Evolutionary conservation across 1,140 invertebrate genomes (phyloP).

Genomic region (Archivesica marissinica): DNA sequence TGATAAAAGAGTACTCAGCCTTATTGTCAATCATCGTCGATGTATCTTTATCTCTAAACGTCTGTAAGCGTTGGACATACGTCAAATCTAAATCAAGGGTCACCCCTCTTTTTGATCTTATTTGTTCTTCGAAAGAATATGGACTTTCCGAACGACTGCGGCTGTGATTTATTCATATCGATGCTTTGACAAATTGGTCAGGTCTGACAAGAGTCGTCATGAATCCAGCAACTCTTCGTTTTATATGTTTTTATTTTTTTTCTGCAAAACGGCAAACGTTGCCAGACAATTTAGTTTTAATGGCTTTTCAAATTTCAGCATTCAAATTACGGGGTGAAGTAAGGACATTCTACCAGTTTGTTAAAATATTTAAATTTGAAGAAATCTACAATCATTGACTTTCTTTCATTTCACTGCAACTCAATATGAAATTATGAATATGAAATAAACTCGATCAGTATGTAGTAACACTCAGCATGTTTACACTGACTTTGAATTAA

Average conservation of each 20-base stretch:
- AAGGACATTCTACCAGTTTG: conserved; percentile 13
- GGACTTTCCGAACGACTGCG: conserved; percentile 46
- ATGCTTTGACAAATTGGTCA: conserved; percentile 14
- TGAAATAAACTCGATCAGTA: not conserved
- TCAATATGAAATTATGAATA: conserved; percentile 14
- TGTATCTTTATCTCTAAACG: not conserved
- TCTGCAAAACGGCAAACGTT: not conserved
- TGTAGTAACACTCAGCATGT: conserved; percentile 3
- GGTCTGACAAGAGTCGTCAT: conserved; percentile 16
- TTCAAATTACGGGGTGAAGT: conserved; percentile 26
- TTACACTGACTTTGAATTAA: not conserved
- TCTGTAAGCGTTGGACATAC: conserved; percentile 22
- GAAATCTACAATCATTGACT: conserved; percentile 25
- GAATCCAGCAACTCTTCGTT: conserved; percentile 40
- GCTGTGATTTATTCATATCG: conserved; percentile 39
- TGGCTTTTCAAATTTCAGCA: conserved; percentile 36
- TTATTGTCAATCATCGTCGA: conserved; percentile 47
- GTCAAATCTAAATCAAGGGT: conserved; percentile 9
- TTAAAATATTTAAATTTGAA: conserved; percentile 36
- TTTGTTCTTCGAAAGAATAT: conserved; percentile 55
- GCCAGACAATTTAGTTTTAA: conserved; percentile 37
- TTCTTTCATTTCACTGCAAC: conserved; percentile 8
- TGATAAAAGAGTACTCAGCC: conserved; percentile 29
- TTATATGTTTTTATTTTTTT: conserved; percentile 9
- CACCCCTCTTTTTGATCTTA: conserved; percentile 46